Evolutionary conservation across 2,888 invertebrate species (phyloP).

Genomic region (Elmis aenea): DNA sequence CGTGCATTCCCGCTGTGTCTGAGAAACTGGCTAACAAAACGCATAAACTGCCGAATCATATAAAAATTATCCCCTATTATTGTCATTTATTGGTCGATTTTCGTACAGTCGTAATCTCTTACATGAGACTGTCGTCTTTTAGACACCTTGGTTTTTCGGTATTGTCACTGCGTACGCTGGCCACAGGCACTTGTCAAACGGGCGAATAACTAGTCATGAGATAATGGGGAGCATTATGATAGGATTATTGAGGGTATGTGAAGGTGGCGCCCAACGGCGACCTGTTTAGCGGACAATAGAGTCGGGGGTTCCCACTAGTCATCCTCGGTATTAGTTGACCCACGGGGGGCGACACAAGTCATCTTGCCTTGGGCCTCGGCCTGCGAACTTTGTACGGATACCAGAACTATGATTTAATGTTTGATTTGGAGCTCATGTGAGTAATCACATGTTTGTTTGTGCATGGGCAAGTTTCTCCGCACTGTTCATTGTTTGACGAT

Average conservation of each 20-base stretch:
- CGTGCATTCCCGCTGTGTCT: slow-evolving; percentile 16
- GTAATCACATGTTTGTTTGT: not conserved
- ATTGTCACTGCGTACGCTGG: no score
- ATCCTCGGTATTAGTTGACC: slow-evolving; percentile 43
- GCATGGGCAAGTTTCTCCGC: no score
- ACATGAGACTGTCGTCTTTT: no score
- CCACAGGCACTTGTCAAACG: slow-evolving; percentile 24
- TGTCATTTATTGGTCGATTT: no score
- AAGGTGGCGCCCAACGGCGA: slow-evolving; percentile 38
- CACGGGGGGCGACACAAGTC: slow-evolving; percentile 42
- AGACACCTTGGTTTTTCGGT: no score
- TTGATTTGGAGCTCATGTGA: not conserved
- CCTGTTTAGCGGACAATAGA: slow-evolving; percentile 44
- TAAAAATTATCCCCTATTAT: slow-evolving; percentile 19
- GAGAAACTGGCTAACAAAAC: slow-evolving; percentile 13
- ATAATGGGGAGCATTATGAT: slow-evolving; percentile 36
- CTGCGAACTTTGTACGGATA: not conserved
- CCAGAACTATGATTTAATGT: no score
- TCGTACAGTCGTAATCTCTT: no score
- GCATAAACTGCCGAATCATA: slow-evolving; percentile 19
- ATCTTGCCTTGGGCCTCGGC: slow-evolving; percentile 30
- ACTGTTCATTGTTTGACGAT: no score
- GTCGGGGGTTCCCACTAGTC: slow-evolving; percentile 42
- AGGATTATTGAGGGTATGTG: slow-evolving; percentile 36
- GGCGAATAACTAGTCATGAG: slow-evolving; percentile 31